phyloP scores from a whole-genome alignment of 2,797 vertebrate species.

The Heliangelus exortis region DNA sequence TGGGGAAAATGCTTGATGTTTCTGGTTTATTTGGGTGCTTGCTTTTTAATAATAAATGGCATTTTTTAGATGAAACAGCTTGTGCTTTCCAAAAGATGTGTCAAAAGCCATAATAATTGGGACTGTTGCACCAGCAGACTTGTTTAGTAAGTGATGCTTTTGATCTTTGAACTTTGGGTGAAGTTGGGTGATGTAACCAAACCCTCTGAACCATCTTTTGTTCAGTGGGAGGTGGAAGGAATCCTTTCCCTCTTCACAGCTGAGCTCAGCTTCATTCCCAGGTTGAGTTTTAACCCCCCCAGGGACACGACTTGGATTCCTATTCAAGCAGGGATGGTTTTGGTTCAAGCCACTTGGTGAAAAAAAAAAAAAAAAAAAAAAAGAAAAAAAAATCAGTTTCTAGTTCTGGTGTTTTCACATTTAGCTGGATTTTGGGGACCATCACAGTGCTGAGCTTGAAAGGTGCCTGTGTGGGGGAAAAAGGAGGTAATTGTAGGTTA shows the following conservation, averaged over 20 bases:
- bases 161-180: constrained; percentile 1
- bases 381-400: too few species aligned
- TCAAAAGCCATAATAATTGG: constrained; percentile 37
- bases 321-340: background rate
- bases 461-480: background rate
- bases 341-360: background rate
- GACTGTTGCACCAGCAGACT: background rate
- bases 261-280: background rate
- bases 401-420: background rate
- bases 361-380: too few species aligned
- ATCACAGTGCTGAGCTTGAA: background rate
- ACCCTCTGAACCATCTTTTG: background rate
- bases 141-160: constrained; percentile 5
- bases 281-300: background rate
- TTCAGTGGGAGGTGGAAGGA: background rate
- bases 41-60: constrained; percentile 62
- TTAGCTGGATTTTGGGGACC: background rate
- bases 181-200: background rate
- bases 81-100: constrained; percentile 16
- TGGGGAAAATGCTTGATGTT: constrained; percentile 33
- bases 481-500: background rate
- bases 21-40: constrained; percentile 58
- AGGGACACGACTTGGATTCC: background rate
- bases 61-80: constrained; percentile 59
- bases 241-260: background rate